Conservation (phyloP, 2,888 invertebrate genomes). For the Cephus sareptanus region DNA sequence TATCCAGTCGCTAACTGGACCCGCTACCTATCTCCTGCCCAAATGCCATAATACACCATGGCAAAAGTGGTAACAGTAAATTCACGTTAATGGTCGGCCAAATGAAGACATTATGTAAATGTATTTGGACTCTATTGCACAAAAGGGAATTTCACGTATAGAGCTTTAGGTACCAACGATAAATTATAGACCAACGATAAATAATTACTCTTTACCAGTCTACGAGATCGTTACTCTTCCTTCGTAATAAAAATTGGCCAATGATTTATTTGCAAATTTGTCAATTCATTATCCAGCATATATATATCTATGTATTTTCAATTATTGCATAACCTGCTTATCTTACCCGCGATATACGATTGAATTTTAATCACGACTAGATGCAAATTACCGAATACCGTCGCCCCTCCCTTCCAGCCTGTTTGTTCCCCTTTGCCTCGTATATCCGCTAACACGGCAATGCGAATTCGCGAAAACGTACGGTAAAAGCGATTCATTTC, state of each 20-base stretch:
- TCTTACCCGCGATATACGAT: not conserved
- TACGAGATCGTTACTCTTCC: not conserved
- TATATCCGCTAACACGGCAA: not conserved
- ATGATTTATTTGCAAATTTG: not conserved
- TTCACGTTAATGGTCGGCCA: conserved; percentile 11
- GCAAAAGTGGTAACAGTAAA: conserved; percentile 14
- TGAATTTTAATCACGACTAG: not conserved
- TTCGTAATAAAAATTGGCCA: not conserved
- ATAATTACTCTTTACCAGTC: not conserved
- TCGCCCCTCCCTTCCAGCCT: not conserved
- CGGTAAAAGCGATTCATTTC: not conserved
- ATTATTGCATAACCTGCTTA: not conserved
- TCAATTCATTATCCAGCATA: not conserved
- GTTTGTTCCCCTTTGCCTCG: not conserved
- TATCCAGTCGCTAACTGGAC: not conserved
- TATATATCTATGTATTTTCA: not conserved
- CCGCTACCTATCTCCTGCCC: not conserved
- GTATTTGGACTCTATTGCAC: not conserved
- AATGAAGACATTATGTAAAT: conserved; percentile 19
- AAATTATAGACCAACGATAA: not conserved
- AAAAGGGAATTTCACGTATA: not conserved
- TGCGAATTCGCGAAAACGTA: not conserved
- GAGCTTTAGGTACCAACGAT: not conserved
- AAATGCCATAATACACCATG: not conserved
- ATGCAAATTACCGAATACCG: not conserved